Percentiles rank a stretch among this genome's conserved stretches.
Evolutionary conservation across 2,113 vertebrate species (phyloP).

Genomic region (Ancistrus triradiatus): DNA sequence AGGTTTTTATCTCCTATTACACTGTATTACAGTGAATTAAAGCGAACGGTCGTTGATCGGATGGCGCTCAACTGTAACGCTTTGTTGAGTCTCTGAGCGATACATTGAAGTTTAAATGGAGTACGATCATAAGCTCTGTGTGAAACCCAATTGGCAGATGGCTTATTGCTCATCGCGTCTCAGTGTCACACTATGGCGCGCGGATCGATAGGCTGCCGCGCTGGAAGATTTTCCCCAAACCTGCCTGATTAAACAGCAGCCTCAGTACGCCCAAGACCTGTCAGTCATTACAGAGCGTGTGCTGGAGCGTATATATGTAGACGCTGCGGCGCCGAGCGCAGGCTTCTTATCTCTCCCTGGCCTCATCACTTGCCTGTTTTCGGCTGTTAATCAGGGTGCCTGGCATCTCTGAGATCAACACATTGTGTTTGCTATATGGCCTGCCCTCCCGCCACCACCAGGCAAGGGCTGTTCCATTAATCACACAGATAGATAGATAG

Average conservation of each 20-base stretch:
- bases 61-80: no score
- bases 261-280: background rate
- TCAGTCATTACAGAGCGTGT: constrained; percentile 19
- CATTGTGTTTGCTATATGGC: constrained; percentile 38
- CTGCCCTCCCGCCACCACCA: constrained; percentile 15
- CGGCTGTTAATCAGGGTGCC: constrained; percentile 24
- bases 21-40: no score
- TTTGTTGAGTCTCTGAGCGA: no score
- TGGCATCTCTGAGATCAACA: constrained; percentile 32
- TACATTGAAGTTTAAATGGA: no score
- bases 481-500: constrained; percentile 18
- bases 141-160: background rate
- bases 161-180: background rate
- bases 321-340: background rate
- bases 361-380: constrained; percentile 18
- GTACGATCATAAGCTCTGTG: no score
- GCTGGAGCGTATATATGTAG: background rate
- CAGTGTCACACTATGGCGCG: constrained; percentile 1
- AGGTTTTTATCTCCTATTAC: no score
- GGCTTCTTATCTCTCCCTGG: background rate
- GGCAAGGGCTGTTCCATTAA: constrained; percentile 31
- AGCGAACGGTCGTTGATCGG: no score
- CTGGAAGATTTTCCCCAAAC: constrained; percentile 25
- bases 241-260: constrained; percentile 19
- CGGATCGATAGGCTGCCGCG: constrained; percentile 16